Evolutionary conservation across 2,113 vertebrate genomes (phyloP).

Genomic region (Mus pahari): DNA sequence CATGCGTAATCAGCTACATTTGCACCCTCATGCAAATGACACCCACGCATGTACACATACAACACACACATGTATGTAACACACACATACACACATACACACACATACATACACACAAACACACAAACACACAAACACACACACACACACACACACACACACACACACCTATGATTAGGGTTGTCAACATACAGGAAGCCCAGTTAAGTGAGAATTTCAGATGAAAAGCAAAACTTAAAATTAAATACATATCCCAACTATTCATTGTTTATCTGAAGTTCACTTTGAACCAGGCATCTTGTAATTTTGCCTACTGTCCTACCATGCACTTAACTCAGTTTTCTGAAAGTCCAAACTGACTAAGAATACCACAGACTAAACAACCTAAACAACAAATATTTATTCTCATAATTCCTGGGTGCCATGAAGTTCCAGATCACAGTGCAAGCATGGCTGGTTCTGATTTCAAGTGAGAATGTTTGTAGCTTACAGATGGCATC

Average conservation of each 20-base stretch:
- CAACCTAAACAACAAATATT: not conserved
- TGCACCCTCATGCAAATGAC: not conserved
- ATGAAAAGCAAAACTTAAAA: not conserved
- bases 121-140: no score
- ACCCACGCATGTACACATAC: not conserved
- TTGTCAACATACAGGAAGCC: not conserved
- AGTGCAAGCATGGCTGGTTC: not conserved
- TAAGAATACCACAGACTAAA: not conserved
- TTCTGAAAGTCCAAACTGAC: not conserved
- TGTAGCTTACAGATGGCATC: not conserved
- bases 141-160: not conserved
- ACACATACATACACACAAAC: not conserved
- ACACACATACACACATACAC: not conserved
- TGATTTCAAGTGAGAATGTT: not conserved
- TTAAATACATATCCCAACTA: not conserved
- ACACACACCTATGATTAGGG: fast-evolving
- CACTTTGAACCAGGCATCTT: not conserved
- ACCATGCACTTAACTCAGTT: not conserved
- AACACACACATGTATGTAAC: not conserved
- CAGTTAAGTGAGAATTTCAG: not conserved
- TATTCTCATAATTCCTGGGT: not conserved
- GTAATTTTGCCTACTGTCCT: not conserved
- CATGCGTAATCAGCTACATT: not conserved
- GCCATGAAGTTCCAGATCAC: not conserved
- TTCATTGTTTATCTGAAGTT: not conserved